Evolutionary conservation across 2,113 vertebrate species (phyloP), one percentile per base, ranked within the genome.

Genomic region (Apodemus sylvaticus): DNA sequence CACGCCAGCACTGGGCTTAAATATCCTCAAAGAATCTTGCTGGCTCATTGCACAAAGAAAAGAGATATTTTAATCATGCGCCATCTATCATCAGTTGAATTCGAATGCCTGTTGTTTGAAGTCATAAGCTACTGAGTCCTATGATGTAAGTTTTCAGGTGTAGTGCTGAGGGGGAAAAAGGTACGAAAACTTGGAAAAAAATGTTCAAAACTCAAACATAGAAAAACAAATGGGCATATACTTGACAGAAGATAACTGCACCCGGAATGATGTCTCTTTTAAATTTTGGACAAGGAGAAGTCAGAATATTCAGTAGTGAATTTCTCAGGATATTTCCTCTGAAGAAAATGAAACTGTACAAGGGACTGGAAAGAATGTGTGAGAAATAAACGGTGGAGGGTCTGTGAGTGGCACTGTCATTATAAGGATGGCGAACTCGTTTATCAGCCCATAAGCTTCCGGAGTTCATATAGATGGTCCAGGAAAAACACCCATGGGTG

Each of bases 21-120:
- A 96, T 96, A 86, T 71, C 93, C 92, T 94, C 87, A 94, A 94
- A 97, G 92, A 96, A 87, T 89, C 94, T 97, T 97, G 93, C 95
- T 97, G 95, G 95, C 96, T 97, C 94, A 93, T 83, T 96, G 92
- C 94, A 97, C 93, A 96, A 96, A 97, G 92, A 89, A 97, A 97
- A 96, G 93, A 93, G 90, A 93, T 53, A 95, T 97, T 97, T 97
- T 96, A 97, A 97, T 96, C 93, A 94, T 68, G 93, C 92, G 87
- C 90, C 92, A 97, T 90, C 89, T 96, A 95, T 95, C 96, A 97
- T 94, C 92, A 78, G 94, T 96, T 96, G 94, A 95, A 97, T 95
- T 94, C 74, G 85, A 97, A 97, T 94, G 97, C 48, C 92, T 83
- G 93, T 95, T 98, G 85, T 97, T 98, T 96, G 92, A 97, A 97